Evolutionary conservation across 2,113 vertebrate species (phyloP).

Genomic region (Dicerorhinus sumatrensis): DNA sequence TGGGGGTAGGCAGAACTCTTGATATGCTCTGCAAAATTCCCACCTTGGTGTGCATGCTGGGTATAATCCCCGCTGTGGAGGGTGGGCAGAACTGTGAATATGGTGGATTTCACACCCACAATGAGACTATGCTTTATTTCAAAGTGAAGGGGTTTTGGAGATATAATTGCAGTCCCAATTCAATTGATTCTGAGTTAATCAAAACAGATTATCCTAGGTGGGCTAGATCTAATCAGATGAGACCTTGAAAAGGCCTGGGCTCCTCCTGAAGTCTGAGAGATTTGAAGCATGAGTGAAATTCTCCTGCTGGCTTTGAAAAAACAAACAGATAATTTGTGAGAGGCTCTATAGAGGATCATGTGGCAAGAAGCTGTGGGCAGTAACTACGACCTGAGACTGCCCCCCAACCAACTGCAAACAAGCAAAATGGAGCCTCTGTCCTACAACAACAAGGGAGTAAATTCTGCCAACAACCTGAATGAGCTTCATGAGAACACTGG

Average conservation of each 20-base stretch:
- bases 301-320: background rate
- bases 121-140: background rate
- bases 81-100: background rate
- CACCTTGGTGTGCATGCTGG: fast-evolving
- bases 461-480: background rate
- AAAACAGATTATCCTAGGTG: background rate
- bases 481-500: background rate
- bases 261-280: background rate
- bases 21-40: background rate
- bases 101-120: background rate
- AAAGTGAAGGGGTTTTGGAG: background rate
- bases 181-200: background rate
- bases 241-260: background rate
- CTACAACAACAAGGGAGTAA: background rate
- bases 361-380: background rate
- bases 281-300: background rate
- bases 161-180: background rate
- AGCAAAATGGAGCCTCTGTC: background rate
- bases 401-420: background rate
- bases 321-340: background rate
- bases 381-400: background rate
- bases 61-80: background rate
- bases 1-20: background rate
- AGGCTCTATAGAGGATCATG: background rate
- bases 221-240: background rate